phyloP scores from a whole-genome alignment of 2,888 invertebrate genomes.

The Amphipyra berbera region DNA sequence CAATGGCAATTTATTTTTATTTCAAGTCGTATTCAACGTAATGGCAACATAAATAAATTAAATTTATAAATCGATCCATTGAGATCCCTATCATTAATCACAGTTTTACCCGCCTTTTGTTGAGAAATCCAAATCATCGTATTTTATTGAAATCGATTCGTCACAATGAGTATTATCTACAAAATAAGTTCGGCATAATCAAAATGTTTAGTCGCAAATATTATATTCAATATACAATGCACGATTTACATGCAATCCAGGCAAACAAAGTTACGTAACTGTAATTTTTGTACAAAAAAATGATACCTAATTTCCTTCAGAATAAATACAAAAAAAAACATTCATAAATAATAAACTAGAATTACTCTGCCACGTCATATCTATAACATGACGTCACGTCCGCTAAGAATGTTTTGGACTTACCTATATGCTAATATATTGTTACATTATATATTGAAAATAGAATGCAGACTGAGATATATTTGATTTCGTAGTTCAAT shows the following conservation, averaged over 20 bases:
- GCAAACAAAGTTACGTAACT: background rate
- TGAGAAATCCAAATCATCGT: conserved; percentile 18
- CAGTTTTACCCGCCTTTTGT: conserved; percentile 42
- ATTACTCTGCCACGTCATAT: conserved; percentile 4
- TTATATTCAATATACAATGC: conserved; percentile 51
- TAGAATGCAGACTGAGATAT: conserved; percentile 44
- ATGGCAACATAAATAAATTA: conserved; percentile 45
- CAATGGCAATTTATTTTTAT: conserved; percentile 18
- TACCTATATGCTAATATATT: conserved; percentile 39
- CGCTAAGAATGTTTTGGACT: conserved; percentile 27
- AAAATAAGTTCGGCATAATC: conserved; percentile 29
- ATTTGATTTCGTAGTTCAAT: conserved; percentile 42
- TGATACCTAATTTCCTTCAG: conserved; percentile 9
- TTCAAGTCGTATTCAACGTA: conserved; percentile 20
- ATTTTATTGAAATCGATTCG: conserved; percentile 35
- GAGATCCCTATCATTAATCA: conserved; percentile 56
- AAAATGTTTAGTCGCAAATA: conserved; percentile 28
- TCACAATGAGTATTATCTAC: conserved; percentile 44
- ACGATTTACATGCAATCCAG: conserved; percentile 2
- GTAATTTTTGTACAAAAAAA: conserved; percentile 4
- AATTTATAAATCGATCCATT: conserved; percentile 41
- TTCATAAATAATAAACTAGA: conserved; percentile 18
- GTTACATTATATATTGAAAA: conserved; percentile 48
- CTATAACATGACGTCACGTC: conserved; percentile 9
- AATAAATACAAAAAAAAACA: conserved; percentile 36